phyloP scores from a whole-genome alignment of 2,113 vertebrate species.

The Pteruthius melanotis region DNA sequence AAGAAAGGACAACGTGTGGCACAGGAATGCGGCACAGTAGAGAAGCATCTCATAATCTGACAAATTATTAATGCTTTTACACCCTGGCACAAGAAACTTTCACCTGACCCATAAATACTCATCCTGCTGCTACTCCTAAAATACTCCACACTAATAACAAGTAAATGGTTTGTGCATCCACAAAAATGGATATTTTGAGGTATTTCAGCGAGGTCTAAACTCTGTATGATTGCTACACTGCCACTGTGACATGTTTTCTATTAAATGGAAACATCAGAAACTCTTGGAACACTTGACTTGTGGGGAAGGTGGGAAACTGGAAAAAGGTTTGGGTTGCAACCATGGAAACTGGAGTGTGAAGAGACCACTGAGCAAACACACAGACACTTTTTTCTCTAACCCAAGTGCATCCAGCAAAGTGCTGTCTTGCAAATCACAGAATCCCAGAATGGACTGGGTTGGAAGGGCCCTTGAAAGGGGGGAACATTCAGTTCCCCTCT shows the following conservation, averaged over 20 bases:
- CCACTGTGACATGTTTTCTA: accelerated
- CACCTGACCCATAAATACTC: background rate
- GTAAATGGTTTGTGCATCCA: background rate
- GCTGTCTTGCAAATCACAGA: background rate
- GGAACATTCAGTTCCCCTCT: no score
- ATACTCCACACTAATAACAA: background rate
- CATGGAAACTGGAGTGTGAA: background rate
- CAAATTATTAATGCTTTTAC: background rate
- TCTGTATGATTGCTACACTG: background rate
- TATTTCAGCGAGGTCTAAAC: background rate
- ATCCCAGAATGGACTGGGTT: background rate
- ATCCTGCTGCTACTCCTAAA: background rate
- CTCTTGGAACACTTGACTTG: accelerated
- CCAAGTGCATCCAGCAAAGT: background rate
- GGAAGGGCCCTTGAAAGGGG: background rate
- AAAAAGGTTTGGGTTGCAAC: background rate
- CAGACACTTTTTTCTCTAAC: background rate
- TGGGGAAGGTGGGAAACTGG: background rate
- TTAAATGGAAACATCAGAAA: background rate
- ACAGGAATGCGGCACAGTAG: background rate
- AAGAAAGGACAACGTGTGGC: background rate
- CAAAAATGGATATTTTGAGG: background rate
- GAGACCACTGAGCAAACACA: background rate
- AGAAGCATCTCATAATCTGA: background rate
- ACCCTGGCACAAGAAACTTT: background rate